Percentiles rank a stretch among this genome's conserved stretches.
Conservation (phyloP, 2,113 vertebrate species). For the Illadopsis cleaveri region DNA sequence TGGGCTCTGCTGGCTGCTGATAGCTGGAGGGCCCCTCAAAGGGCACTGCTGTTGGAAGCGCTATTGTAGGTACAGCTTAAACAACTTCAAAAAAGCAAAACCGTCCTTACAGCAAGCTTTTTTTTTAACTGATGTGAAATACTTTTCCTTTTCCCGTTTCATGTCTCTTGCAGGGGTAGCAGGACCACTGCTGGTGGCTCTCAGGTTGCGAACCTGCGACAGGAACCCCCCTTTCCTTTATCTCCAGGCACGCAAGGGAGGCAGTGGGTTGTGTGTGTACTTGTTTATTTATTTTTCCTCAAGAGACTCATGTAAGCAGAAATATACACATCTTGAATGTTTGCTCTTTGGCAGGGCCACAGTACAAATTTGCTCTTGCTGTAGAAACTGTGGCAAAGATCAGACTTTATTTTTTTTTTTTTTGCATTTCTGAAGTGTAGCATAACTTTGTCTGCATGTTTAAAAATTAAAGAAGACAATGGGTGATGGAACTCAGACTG, state of each 20-base stretch:
- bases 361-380: background rate
- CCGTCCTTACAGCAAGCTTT: background rate
- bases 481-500: background rate
- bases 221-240: background rate
- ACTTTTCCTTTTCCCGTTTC: background rate
- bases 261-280: background rate
- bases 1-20: background rate
- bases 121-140: background rate
- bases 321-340: fast-evolving
- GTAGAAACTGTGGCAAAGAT: background rate
- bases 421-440: background rate
- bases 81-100: background rate
- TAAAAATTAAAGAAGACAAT: background rate
- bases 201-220: background rate
- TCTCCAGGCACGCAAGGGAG: fast-evolving
- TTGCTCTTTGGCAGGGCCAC: background rate
- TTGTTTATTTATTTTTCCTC: background rate
- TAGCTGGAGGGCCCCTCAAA: background rate
- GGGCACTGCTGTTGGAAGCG: background rate
- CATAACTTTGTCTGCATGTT: background rate
- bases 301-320: background rate
- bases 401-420: background rate
- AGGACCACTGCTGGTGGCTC: background rate
- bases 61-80: background rate
- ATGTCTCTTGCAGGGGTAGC: background rate